Conservation (phyloP, 2,113 vertebrate genomes). For the Crotalus viridis region DNA sequence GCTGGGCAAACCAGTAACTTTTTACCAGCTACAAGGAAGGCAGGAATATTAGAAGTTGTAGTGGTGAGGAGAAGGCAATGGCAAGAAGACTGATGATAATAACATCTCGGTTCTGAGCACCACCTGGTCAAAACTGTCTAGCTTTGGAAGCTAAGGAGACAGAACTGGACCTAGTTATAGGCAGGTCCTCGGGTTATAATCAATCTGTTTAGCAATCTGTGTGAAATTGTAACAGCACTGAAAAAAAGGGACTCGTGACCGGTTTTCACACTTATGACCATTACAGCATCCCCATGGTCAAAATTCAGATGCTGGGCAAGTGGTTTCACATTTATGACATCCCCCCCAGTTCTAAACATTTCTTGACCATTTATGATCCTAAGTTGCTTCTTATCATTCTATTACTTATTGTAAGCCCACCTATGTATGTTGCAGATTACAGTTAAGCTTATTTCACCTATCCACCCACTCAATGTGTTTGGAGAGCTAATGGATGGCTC, state of each 20-base stretch:
- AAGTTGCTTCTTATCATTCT: background rate
- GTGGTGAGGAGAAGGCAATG: background rate
- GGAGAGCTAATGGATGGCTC: background rate
- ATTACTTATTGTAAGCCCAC: background rate
- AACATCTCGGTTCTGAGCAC: background rate
- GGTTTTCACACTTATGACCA: no score
- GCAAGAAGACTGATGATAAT: background rate
- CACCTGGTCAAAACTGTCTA: background rate
- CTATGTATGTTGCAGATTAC: background rate
- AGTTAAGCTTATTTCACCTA: background rate
- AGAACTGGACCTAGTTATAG: background rate
- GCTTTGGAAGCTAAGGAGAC: background rate
- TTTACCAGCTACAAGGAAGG: background rate
- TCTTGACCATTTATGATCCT: background rate
- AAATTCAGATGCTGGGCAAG: no score
- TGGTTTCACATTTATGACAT: no score
- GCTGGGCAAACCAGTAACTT: slow-evolving; percentile 59
- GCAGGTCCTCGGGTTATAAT: background rate
- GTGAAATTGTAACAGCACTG: background rate
- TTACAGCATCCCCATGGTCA: no score
- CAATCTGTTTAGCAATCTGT: background rate
- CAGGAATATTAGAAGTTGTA: background rate
- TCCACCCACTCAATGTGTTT: no score
- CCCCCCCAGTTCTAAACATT: background rate
- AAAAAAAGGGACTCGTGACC: no score